Base-by-base conservation (phyloP, 1,140 invertebrate genomes). In the Saxidomus purpurata region DNA sequence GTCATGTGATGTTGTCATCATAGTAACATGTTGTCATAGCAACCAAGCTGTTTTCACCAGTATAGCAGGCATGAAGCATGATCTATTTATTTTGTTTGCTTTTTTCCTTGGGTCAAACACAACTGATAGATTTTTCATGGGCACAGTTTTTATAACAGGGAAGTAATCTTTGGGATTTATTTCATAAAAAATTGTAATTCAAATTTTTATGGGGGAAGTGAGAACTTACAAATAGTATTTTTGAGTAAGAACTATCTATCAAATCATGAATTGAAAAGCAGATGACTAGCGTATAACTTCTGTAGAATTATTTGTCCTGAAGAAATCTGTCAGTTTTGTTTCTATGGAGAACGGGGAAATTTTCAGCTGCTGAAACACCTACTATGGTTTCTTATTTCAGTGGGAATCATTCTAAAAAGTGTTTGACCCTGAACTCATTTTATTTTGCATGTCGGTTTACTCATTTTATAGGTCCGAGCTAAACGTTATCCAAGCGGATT, bases 401-500 rank as follows among this genome's bases (percentile, higher is more conserved):
- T 81, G 55, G 77, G 19, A 81, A 81, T 52, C 19, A 22, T 81
- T 15, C 34, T 1, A 47, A n/a, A 40, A 4, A 43, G 6, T 61
- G 55, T 61, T 63, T 63, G 55, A 82, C 52, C 52, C 40, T 82
- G 34, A 43, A 63, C 55, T 25, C 43, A 82, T 63, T 80, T 82
- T 82, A 63, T 82, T 82, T 82, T 82, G 55, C 80, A 77, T 80
- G 88, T 82, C 88, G 87, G 86, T 92, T 83, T 83, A 61, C 63
- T 89, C 25, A 87, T 91, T 86, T 91, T 89, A 89, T 90, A 92
- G 90, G 90, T 82, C 47, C 84, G 88, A 67, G 77, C 84, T 86
- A 79, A 92, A 49, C 85, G 94, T 59, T 93, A 98, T 90, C 98
- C 99, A 88, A 99, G 98, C 92, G 99, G 99, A n/a, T 99, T 99